Evolutionary conservation across 2,888 invertebrate species (phyloP), one percentile per base, ranked within the genome.

Genomic region (Ctenicera cuprea): DNA sequence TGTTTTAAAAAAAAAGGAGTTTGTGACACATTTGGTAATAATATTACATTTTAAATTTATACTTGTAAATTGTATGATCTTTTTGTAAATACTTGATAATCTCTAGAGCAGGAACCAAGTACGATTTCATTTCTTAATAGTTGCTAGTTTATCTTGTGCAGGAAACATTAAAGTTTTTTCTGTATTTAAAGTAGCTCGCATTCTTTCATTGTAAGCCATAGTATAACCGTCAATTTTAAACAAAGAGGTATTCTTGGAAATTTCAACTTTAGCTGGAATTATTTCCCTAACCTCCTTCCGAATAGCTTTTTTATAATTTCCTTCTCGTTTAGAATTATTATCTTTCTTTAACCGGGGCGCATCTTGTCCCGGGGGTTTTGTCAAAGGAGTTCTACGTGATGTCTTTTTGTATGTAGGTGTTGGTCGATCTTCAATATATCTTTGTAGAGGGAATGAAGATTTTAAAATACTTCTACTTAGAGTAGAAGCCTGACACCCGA

Each of bases 221-320:
- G 75, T 74, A 41, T 76, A 77, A 0, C 77, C 77, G 41, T 77
- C 77, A 11, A 61, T 41, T 69, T 75, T 74, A 67, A 77, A 77
- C 1, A 67, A 38, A 9, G 75, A 33, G 2, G n/a, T 38, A 14
- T 14, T 8, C 18, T 57, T 57, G 5, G 37, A 8, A 11, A 11
- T 1, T 14, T 33, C 33, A 7, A 16, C 26, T 33, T 57, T 57
- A 16, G 26, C 16, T 11, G 45, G 38, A 16, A 20, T 37, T 26
- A 33, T 57, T 43, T 48, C 5, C 48, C 11, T n/a, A 12, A 62
- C 14, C 18, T 43, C 22, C 22, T 22, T 59, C 50, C 3, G n/a
- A 7, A 7, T 5, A 12, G 3, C 9, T 2, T 26, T 16, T 11
- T 57, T 37, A 1, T 3, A 12, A 37, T 16, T 33, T 38, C 7